Conservation (phyloP, 2,797 vertebrate genomes). For the Sebastes itinus region DNA sequence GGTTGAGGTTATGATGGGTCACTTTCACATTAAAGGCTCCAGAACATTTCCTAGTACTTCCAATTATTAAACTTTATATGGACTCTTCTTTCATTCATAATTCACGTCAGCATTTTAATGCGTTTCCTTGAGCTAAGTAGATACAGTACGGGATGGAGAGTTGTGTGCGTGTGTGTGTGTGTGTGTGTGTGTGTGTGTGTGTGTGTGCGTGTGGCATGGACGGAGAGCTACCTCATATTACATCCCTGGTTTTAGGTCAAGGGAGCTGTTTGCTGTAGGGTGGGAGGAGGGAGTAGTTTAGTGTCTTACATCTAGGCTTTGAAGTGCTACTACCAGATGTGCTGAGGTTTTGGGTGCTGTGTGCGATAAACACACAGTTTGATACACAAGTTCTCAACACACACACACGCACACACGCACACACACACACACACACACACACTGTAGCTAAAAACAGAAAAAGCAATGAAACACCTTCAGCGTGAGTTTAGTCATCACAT, state of each 20-base stretch:
- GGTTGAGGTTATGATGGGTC: constrained; percentile 10
- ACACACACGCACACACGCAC: neutral
- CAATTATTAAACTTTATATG: constrained; percentile 15
- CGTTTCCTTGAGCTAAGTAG: constrained; percentile 22
- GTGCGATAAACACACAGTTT: neutral
- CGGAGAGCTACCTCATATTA: neutral
- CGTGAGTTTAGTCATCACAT: neutral
- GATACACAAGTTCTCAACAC: neutral
- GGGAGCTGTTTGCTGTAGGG: constrained; percentile 4
- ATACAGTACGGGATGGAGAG: neutral
- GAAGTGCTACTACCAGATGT: constrained; percentile 20
- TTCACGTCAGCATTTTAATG: constrained; percentile 38
- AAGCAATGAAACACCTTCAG: neutral
- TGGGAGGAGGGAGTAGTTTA: constrained; percentile 8
- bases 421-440: neutral
- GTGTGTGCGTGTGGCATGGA: neutral
- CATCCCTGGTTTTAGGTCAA: constrained; percentile 23
- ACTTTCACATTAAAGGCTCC: constrained; percentile 12
- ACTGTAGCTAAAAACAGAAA: neutral
- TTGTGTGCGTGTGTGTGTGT: neutral
- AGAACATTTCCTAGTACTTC: neutral
- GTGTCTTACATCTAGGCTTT: constrained; percentile 25
- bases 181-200: neutral
- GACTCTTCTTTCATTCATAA: constrained; percentile 38
- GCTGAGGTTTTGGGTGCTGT: neutral